Evolutionary conservation across 2,113 vertebrate genomes (phyloP).

Genomic region (Micronycteris hirsuta): DNA sequence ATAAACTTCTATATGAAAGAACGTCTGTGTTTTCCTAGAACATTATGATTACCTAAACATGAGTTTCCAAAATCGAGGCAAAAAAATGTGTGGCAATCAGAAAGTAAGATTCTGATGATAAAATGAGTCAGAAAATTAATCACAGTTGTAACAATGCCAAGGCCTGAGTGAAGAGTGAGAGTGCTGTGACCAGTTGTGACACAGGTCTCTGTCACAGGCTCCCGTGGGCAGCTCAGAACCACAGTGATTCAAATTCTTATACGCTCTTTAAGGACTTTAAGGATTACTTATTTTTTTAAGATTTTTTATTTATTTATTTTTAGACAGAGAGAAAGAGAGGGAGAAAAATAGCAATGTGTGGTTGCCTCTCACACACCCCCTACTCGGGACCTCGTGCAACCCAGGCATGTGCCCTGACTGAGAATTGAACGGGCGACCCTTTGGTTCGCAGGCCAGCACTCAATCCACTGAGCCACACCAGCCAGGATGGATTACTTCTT

Average conservation of each 20-base stretch:
- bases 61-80: not conserved
- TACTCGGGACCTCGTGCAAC: no score
- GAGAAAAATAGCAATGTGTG: no score
- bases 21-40: not conserved
- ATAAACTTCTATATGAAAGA: not conserved
- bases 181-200: constrained; percentile 27
- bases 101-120: constrained; percentile 8
- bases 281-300: not conserved
- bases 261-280: not conserved
- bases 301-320: no score
- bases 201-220: not conserved
- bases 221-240: not conserved
- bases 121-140: not conserved
- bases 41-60: not conserved
- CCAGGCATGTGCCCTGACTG: no score
- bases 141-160: not conserved
- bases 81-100: not conserved
- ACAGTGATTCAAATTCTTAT: not conserved
- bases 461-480: no score
- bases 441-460: no score
- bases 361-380: no score
- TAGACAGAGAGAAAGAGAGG: no score
- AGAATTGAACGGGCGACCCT: no score
- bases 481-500: no score
- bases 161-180: constrained; percentile 16